Evolutionary conservation across 2,888 invertebrate species (phyloP), one percentile per base, ranked within the genome.

Genomic region (Cancer borealis): DNA sequence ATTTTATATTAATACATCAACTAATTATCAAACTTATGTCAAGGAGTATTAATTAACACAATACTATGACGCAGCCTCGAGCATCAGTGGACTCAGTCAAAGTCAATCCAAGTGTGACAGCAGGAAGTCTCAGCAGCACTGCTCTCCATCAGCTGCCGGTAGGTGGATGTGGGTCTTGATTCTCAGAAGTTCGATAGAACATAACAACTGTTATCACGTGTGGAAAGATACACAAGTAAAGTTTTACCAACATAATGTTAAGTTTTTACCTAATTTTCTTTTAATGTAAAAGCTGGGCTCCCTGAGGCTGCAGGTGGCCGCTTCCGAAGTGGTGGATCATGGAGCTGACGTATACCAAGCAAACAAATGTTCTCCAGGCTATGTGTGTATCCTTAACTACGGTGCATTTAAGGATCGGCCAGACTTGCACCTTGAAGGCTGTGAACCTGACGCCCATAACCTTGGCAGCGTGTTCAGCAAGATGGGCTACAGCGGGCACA

Each of bases 331-430:
- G 14, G 84, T 14, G 84, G 84, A 10, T 30, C 5, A 17, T 1
- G 92, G 88, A 5, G 60, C 88, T 21, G 88, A 92, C 88, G 92
- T 66, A 60, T 92, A 92, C 92, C 49, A n/a, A 46, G 88, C 60
- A 45, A 49, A 92, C 88, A 45, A 30, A 8, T 54, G 49, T 3
- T 45, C 88, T 0, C 47, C 39, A 39, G 93, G 91, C 14, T 93
- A 84, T n/a, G 87, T 91, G n/a, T 84, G 91, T 45, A 47, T 93
- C 46, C 91, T 93, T 0, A 91, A 60, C 93, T 93, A 91, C 91
- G 39, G 84, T 10, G 46, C 79, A 46, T 93, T 93, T 30, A 6
- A 89, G 54, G 54, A 91, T 39, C 79, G 93, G 21, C 66, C 91
- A 30, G 93, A 88, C 88, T 47, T 93, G 46, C 49, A 84, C 45